Base-by-base conservation (phyloP, 2,797 vertebrate genomes). In the Taenioides sp. region DNA sequence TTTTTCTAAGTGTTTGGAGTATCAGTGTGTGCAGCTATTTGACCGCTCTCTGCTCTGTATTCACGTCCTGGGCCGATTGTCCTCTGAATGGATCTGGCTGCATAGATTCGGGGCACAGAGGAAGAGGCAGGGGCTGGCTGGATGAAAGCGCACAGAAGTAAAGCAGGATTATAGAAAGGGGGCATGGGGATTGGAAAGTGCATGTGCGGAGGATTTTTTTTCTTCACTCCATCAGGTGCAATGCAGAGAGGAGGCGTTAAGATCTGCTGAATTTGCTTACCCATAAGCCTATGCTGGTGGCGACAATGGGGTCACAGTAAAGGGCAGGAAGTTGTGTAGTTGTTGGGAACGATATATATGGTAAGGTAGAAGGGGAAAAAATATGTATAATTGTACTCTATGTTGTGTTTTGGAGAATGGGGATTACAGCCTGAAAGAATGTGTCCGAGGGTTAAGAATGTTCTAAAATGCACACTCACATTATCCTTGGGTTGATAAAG, bases 231-330 rank as follows among this genome's bases (percentile, higher is more conserved):
- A 81, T 91, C 88, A 87, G 90, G 90, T 91, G 89, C 90, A 91
- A 90, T 92, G 90, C 90, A 80, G 89, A 89, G 84, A 89, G 83
- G 86, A 83, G 84, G 86, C 86, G 90, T 87, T 86, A 86, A 91
- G 89, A 92, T 91, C 85, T 90, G 91, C 92, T 92, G 92, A 92
- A 90, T 90, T 91, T 89, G 90, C 91, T 87, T 89, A 88, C 85
- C 89, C 89, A 87, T 87, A 88, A 91, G 80, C 85, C 84, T 78
- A 67, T 61, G 86, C 81, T 71, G 78, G 76, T 80, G 63, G 49
- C 69, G 73, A 78, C 5, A 74, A 88, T 79, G 79, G 85, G 89
- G 91, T 91, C 88, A 88, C 63, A 65, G 80, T 78, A 72, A 67
- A 66, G 78, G 85, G 70, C 81, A 81, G 71, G 72, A 89, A 80